These are phyloP conservation scores for Smithornis capensis DNA, from an alignment of 2,113 vertebrate genomes.

Conservation along the genomic window DNA sequence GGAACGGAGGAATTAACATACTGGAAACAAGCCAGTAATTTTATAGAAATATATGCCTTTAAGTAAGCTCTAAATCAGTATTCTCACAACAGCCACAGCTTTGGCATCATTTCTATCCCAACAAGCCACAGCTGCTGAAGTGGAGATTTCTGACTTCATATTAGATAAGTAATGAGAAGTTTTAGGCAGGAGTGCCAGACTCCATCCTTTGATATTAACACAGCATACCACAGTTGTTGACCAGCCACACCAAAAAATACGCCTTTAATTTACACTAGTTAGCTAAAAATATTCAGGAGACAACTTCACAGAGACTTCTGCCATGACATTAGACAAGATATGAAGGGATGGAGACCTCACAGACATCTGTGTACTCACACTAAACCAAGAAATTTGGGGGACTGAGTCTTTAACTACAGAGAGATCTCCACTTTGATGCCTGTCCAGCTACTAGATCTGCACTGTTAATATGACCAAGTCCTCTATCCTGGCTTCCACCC, in stretches of 20 bases:
- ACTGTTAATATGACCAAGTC: not conserved
- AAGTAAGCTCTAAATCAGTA: not conserved
- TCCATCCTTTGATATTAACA: constrained; percentile 3
- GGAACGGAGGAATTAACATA: constrained; percentile 33
- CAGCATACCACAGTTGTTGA: not conserved
- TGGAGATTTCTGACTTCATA: constrained; percentile 10
- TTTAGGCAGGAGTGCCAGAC: not conserved
- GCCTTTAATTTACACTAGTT: not conserved
- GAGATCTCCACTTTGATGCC: constrained; percentile 1
- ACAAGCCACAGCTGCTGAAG: constrained; percentile 39
- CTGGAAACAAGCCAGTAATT: constrained; percentile 25
- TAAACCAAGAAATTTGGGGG: not conserved
- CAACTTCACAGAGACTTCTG: not conserved
- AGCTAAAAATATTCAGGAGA: not conserved
- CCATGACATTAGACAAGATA: not conserved
- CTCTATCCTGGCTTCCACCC: not conserved
- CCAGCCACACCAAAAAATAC: not conserved
- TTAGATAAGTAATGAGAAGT: not conserved
- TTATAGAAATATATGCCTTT: constrained; percentile 21
- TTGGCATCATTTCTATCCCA: constrained; percentile 29
- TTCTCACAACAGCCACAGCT: not conserved
- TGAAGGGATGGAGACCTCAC: not conserved
- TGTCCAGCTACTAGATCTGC: not conserved
- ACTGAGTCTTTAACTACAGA: not conserved
- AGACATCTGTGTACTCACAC: not conserved